Evolutionary conservation across 2,888 invertebrate genomes (phyloP), one percentile per base, ranked within the genome.

Genomic region (Brenthis daphne): DNA sequence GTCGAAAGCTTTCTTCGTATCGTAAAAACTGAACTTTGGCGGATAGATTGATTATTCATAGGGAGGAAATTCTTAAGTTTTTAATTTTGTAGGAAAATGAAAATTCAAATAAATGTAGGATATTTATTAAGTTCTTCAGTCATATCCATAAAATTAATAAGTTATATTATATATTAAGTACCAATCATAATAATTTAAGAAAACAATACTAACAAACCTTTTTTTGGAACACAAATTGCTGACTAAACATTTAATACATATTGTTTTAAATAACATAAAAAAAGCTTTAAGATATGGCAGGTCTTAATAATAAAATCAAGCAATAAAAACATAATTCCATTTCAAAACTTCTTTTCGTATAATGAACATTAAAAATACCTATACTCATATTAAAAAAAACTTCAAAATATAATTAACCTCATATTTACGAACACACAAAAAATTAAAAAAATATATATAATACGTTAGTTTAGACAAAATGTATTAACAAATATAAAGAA

Each of bases 41-140:
- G 24, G 2, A 24, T 24, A 24, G 24, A 24, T 24, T 24, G 24
- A 24, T 2, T 24, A 3, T 20, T 33, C 33, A 33, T 6, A 33
- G 6, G 33, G 6, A 33, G 33, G 33, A 33, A 33, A 0, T 33
- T 3, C 6, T 24, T 3, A 33, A 6, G 37, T 8, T 37, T 37
- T 37, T 37, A 43, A 24, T 29, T 11, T 33, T 33, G n/a, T 29
- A 50, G 50, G 50, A 50, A 60, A 60, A 50, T 50, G 48, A 60
- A 60, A 16, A 50, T 53, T 54, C 24, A 64, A 51, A 67, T 65
- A 70, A 68, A 64, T 63, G 63, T 55, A 66, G 33, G 64, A 56
- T 63, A 67, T 69, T 69, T 69, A 69, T 60, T 69, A 65, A 60
- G 60, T 50, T 37, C 24, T 60, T 60, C 55, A 65, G 65, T 64